These are phyloP conservation scores for Chrysomela aeneicollis DNA, from an alignment of 2,888 invertebrate species.

Conservation along the genomic window DNA sequence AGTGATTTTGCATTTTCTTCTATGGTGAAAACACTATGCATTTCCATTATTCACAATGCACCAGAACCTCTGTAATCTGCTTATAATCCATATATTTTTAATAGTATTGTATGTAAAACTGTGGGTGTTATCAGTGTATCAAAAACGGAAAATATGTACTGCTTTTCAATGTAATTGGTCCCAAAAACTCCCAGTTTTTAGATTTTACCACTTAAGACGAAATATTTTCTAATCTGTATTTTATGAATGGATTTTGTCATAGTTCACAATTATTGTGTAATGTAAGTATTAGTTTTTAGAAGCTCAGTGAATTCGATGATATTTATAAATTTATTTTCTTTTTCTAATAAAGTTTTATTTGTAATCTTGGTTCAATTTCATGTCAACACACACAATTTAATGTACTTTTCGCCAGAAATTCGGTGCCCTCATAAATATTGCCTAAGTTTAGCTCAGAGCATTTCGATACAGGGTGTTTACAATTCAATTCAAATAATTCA, in stretches of 20 bases:
- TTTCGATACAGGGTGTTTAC: too few species aligned
- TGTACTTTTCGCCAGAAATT: too few species aligned
- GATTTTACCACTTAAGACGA: not conserved
- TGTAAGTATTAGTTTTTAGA: not conserved
- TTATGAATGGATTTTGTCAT: not conserved
- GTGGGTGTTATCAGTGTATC: not conserved
- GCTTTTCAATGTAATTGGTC: too few species aligned
- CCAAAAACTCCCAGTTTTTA: too few species aligned
- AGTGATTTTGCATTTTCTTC: not conserved
- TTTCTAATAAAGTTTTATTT: not conserved
- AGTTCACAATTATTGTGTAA: not conserved
- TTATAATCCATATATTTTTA: not conserved
- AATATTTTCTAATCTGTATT: not conserved
- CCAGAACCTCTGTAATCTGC: not conserved
- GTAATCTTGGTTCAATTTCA: not conserved
- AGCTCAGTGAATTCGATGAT: not conserved
- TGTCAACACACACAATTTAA: too few species aligned
- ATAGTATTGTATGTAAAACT: not conserved
- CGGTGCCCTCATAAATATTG: too few species aligned
- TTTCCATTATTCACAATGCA: too few species aligned
- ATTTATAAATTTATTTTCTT: not conserved
- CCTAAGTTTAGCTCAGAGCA: too few species aligned
- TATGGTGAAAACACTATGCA: too few species aligned
- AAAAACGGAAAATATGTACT: not conserved
- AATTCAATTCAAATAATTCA: too few species aligned